A percentile compares a stretch with the other conserved stretches of the same genome.
These are phyloP conservation scores for Telmatochromis brichardi DNA, from an alignment of 2,113 vertebrate species.

Conservation along the genomic window DNA sequence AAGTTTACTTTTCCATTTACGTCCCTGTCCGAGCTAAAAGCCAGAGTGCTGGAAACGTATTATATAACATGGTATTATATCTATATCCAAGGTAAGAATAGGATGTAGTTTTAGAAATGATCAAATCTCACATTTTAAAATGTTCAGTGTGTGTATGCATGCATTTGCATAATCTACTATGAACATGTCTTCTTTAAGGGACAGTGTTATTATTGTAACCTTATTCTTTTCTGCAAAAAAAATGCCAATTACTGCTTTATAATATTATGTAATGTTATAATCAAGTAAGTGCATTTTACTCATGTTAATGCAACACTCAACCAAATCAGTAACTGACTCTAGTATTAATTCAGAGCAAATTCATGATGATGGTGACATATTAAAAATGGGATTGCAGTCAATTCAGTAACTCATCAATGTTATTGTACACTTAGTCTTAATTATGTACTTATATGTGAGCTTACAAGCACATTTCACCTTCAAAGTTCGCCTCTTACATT, in stretches of 20 bases:
- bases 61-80: slow-evolving; percentile 18
- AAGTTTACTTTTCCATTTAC: slow-evolving; percentile 35
- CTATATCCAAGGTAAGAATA: background rate
- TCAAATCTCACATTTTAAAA: background rate
- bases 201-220: background rate
- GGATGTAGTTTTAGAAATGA: background rate
- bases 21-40: background rate
- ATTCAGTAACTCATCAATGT: background rate
- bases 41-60: background rate
- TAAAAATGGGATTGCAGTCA: background rate
- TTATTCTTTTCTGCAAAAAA: background rate
- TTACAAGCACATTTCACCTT: background rate
- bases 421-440: background rate
- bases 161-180: background rate
- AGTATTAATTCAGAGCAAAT: background rate
- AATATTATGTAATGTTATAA: background rate
- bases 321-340: background rate
- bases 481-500: background rate
- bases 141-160: background rate
- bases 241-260: fast-evolving
- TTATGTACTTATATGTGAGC: background rate
- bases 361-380: background rate
- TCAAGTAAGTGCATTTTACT: background rate
- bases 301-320: background rate
- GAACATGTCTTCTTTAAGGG: background rate